Conservation (phyloP, 2,888 invertebrate species). For the Drosophila neonasuta region DNA sequence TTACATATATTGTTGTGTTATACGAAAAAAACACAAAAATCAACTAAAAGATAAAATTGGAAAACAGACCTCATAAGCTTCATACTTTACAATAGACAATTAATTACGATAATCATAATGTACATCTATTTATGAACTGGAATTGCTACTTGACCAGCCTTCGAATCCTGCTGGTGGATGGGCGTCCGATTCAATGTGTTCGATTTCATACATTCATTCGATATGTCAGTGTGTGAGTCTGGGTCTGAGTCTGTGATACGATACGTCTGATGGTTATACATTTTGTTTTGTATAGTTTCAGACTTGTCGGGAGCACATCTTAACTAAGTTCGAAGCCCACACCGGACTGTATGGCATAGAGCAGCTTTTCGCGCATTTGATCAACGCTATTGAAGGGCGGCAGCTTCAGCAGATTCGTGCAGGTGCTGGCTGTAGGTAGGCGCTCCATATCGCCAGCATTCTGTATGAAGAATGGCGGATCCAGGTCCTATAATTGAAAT, state of each 20-base stretch:
- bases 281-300: neutral
- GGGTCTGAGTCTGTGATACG: slow-evolving; percentile 1
- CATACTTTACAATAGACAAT: slow-evolving; percentile 58
- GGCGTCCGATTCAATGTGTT: slow-evolving; percentile 27
- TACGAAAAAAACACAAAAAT: slow-evolving; percentile 41
- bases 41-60: slow-evolving; percentile 48
- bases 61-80: slow-evolving; percentile 71
- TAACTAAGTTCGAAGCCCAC: slow-evolving; percentile 98
- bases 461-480: slow-evolving; percentile 98
- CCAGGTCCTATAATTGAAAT: slow-evolving; percentile 87
- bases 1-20: slow-evolving; percentile 51
- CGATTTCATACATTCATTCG: slow-evolving; percentile 34
- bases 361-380: slow-evolving; percentile 90
- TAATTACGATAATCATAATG: slow-evolving; percentile 59
- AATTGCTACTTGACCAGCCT: slow-evolving; percentile 47
- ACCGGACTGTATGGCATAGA: slow-evolving; percentile 96
- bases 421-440: slow-evolving; percentile 98
- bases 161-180: slow-evolving; percentile 30
- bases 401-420: slow-evolving; percentile 98
- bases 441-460: slow-evolving; percentile 94
- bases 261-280: slow-evolving; percentile 2
- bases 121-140: slow-evolving; percentile 52
- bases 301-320: slow-evolving; percentile 58
- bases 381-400: slow-evolving; percentile 93
- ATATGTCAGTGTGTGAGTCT: slow-evolving; percentile 51